phyloP scores from a whole-genome alignment of 2,888 invertebrate species.

The Eristalis tenax region DNA sequence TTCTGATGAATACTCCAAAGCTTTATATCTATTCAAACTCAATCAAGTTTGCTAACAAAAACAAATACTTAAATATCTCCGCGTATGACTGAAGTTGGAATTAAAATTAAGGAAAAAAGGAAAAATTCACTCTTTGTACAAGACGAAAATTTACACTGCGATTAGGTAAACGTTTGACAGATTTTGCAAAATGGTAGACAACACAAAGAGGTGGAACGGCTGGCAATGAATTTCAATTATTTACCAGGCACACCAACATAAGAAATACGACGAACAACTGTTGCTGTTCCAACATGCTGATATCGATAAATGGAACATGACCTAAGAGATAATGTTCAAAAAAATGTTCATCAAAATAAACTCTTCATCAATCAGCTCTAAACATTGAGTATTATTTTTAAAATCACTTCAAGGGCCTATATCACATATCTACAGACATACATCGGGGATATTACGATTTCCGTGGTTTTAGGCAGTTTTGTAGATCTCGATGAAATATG shows the following conservation, averaged over 20 bases:
- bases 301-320: background rate
- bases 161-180: constrained; percentile 69
- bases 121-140: constrained; percentile 23
- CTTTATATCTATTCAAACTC: background rate
- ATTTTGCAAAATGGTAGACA: constrained; percentile 67
- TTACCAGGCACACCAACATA: constrained; percentile 24
- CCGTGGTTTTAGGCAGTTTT: no score
- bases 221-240: constrained; percentile 7
- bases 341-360: no score
- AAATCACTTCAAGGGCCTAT: no score
- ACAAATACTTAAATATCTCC: constrained; percentile 7
- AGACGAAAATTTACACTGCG: constrained; percentile 39
- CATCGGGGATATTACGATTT: no score
- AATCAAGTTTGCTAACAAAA: background rate
- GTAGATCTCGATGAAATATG: no score
- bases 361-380: no score
- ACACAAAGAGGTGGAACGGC: constrained; percentile 57
- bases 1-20: background rate
- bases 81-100: constrained; percentile 28
- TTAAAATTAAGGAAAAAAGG: constrained; percentile 39
- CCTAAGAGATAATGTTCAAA: no score
- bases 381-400: no score
- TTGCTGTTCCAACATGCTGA: background rate
- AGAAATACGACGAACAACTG: constrained; percentile 11
- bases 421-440: no score